Evolutionary conservation across 2,113 vertebrate genomes (phyloP).

Genomic region (Rhinogobius similis): DNA sequence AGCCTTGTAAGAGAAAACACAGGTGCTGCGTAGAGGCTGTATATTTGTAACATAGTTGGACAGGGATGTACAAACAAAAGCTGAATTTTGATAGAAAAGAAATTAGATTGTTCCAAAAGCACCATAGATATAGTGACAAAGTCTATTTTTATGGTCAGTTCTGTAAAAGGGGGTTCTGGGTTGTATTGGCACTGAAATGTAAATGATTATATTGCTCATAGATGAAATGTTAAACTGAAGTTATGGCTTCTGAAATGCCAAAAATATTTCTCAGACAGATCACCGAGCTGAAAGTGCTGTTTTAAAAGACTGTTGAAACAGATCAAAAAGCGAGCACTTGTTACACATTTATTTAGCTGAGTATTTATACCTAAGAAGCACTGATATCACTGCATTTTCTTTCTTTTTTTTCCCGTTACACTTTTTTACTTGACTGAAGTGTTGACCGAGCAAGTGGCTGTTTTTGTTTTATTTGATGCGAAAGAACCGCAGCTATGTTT

Average conservation of each 20-base stretch:
- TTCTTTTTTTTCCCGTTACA: slow-evolving; percentile 18
- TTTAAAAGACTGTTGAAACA: slow-evolving; percentile 8
- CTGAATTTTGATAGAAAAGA: slow-evolving; percentile 47
- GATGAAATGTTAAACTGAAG: background rate
- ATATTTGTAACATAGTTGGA: slow-evolving; percentile 66
- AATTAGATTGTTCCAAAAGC: slow-evolving; percentile 11
- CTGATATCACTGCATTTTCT: slow-evolving; percentile 41
- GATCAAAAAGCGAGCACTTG: slow-evolving; percentile 51
- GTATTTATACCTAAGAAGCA: slow-evolving; percentile 59
- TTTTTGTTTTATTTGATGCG: slow-evolving; percentile 44
- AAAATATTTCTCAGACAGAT: background rate
- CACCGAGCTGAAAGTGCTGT: background rate
- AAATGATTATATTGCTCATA: slow-evolving; percentile 13
- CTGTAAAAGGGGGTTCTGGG: slow-evolving; percentile 1
- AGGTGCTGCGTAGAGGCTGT: slow-evolving; percentile 24
- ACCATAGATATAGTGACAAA: slow-evolving; percentile 17
- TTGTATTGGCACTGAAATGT: slow-evolving; percentile 12
- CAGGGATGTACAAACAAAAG: slow-evolving; percentile 34
- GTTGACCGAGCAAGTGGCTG: slow-evolving; percentile 53
- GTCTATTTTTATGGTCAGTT: slow-evolving; percentile 46
- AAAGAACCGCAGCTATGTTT: slow-evolving; percentile 43
- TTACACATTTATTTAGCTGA: slow-evolving; percentile 26
- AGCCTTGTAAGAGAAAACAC: slow-evolving; percentile 38
- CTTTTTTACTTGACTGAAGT: slow-evolving; percentile 32
- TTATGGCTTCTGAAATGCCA: slow-evolving; percentile 16